Evolutionary conservation across 2,797 vertebrate species (phyloP).

Genomic region (Pygocentrus nattereri): DNA sequence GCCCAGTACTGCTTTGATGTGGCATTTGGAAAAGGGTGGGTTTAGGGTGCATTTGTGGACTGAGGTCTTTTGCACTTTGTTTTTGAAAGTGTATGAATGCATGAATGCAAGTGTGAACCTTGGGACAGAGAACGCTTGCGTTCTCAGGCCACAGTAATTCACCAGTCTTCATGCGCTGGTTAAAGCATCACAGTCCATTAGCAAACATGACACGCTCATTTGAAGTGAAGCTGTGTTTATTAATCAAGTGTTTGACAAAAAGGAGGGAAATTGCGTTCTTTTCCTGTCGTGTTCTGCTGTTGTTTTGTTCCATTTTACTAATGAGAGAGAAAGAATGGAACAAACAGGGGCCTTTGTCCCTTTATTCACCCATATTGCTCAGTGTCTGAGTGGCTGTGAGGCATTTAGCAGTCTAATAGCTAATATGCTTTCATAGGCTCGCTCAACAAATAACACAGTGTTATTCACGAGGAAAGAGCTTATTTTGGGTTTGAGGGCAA

Average conservation of each 20-base stretch:
- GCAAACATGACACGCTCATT: not conserved
- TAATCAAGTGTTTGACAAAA: not conserved
- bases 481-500: not conserved
- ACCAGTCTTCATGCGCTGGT: constrained; percentile 14
- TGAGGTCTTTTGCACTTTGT: not conserved
- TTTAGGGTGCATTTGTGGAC: not conserved
- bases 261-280: not conserved
- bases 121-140: not conserved
- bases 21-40: not conserved
- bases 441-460: constrained; percentile 3
- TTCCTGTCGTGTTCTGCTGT: not conserved
- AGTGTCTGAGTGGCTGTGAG: not conserved
- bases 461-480: not conserved
- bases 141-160: not conserved
- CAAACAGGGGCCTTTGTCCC: not conserved
- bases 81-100: not conserved
- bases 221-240: not conserved
- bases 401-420: not conserved
- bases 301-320: not conserved
- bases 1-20: not conserved
- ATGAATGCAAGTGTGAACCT: not conserved
- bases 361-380: not conserved
- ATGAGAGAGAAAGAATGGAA: not conserved
- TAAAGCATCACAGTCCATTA: constrained; percentile 4
- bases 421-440: not conserved